Evolutionary conservation across 2,888 invertebrate genomes (phyloP).

Genomic region (Listrodromus nycthemerus): DNA sequence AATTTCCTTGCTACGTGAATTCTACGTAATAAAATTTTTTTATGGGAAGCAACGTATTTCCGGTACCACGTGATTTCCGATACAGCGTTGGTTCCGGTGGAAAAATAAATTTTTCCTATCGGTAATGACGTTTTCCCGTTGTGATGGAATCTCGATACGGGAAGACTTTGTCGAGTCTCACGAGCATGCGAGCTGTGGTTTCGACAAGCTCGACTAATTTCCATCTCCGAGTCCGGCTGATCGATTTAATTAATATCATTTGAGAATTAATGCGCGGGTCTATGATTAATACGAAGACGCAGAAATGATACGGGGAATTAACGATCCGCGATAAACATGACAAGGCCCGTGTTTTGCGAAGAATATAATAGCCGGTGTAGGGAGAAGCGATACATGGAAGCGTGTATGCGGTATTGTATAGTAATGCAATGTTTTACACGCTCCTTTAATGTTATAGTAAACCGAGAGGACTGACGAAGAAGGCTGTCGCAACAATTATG

Average conservation of each 20-base stretch:
- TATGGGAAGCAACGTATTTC: not conserved
- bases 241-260: constrained; percentile 51
- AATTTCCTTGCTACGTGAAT: not conserved
- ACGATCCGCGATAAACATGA: constrained; percentile 32
- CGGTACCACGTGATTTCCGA: not conserved
- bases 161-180: not conserved
- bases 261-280: constrained; percentile 26
- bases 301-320: constrained; percentile 45
- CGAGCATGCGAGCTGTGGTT: not conserved
- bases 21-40: too few species aligned
- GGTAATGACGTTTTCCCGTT: not conserved
- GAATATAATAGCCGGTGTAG: not conserved
- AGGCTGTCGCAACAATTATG: constrained; percentile 57
- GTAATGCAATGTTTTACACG: constrained; percentile 8
- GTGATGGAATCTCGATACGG: not conserved
- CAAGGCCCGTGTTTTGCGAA: constrained; percentile 14
- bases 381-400: constrained; percentile 2
- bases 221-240: constrained; percentile 12
- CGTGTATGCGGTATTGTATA: not conserved
- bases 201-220: constrained; percentile 32
- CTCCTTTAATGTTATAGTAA: constrained; percentile 42
- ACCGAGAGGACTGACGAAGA: constrained; percentile 29
- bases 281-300: constrained; percentile 32
- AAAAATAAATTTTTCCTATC: not conserved
- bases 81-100: too few species aligned